Base-by-base conservation (phyloP, 2,113 vertebrate genomes). In the Ctenodactylus gundi region DNA sequence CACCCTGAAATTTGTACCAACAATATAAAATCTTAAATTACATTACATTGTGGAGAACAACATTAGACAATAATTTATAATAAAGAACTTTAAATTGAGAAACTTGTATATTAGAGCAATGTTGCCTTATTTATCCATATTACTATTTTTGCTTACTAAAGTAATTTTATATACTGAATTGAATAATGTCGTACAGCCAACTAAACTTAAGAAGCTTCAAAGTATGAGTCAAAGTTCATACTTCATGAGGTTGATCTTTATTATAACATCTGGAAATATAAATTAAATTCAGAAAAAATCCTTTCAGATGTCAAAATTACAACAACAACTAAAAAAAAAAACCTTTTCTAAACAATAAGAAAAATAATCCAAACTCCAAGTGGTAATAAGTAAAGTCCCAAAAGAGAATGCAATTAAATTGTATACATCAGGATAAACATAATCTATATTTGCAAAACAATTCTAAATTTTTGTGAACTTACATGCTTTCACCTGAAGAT, bases 171-270 rank as follows among this genome's bases (percentile, higher is more conserved):
- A 65, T 25, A 57, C 7, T 77, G 9, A 92, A 34, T 13, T 94
- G 53, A 92, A 29, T 70, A 80, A 93, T 95, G 88, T 0, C 9
- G 0, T 77, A 41, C 4, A 84, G 34, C 21, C 41, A 94, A 53
- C 57, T 95, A 85, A 73, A 88, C 92, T 72, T 65, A 85, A 49
- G 4, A 73, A 25, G 57, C 93, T 95, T 92, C 49, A 93, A 95
- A 95, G 17, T 84, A 83, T 3, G 31, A 93, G 31, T n/a, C 4
- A 77, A 46, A 81, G 76, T 58, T 64, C 82, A 53, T 25, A 4
- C 3, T n/a, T 21, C 41, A 44, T 14, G n/a, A 93, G 62, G 0
- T 1, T 91, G 29, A 3, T 0, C 86, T 91, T 91, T 89, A 78
- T 46, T 85, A 88, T 36, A 41, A 31, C 60, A 83, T 88, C 57